phyloP scores from a whole-genome alignment of 2,113 vertebrate species.

The Zosterops hypoxanthus region DNA sequence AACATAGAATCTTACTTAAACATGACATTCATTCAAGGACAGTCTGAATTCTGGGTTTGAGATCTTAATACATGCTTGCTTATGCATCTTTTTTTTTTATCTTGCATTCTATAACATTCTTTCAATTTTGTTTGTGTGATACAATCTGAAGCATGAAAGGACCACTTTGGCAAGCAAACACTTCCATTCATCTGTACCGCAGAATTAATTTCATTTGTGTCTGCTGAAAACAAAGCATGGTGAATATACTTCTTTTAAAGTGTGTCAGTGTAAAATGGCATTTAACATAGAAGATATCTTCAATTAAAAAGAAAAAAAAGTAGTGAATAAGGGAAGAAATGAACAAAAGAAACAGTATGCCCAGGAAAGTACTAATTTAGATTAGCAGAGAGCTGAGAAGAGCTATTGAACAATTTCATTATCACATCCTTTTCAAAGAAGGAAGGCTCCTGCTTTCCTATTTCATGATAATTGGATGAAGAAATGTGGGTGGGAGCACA shows the following conservation, averaged over 20 bases:
- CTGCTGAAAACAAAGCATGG: constrained; percentile 35
- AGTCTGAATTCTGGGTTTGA: neutral
- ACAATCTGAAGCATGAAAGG: constrained; percentile 31
- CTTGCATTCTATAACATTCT: neutral
- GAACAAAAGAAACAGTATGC: constrained; percentile 28
- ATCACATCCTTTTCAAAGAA: constrained; percentile 61
- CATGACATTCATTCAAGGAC: neutral
- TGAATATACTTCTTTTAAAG: neutral
- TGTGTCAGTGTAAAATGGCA: neutral
- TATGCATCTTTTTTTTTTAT: neutral
- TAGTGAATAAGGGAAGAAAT: constrained; percentile 7
- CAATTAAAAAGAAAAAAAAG: neutral
- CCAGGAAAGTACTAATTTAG: constrained; percentile 40
- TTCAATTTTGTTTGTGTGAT: neutral
- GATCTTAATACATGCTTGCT: neutral
- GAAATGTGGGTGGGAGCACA: constrained; percentile 76
- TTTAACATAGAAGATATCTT: constrained; percentile 8
- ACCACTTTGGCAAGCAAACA: constrained; percentile 38
- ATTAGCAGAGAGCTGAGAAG: constrained; percentile 36
- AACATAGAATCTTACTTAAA: neutral
- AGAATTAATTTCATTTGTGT: constrained; percentile 31
- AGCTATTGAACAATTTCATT: constrained; percentile 71
- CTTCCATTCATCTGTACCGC: constrained; percentile 25
- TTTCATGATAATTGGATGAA: constrained; percentile 80
- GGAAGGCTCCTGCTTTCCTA: constrained; percentile 66